phyloP scores from a whole-genome alignment of 1,140 invertebrate species.

The Drosophila sucinea region DNA sequence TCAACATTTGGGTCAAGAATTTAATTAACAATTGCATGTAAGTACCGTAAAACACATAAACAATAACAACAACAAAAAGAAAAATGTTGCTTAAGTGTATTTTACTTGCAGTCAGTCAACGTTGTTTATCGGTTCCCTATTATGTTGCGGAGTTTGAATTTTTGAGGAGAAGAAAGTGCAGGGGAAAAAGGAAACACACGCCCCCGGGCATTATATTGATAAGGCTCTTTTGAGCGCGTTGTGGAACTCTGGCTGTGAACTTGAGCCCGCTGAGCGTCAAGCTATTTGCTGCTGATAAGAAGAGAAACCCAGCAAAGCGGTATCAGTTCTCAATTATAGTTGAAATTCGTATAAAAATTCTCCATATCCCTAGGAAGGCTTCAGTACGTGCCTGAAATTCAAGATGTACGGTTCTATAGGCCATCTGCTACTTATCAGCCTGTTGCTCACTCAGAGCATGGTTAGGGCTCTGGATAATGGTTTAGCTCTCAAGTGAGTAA shows the following conservation, averaged over 20 bases:
- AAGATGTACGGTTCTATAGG: slow-evolving; percentile 33
- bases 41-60: slow-evolving; percentile 27
- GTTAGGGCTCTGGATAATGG: slow-evolving; percentile 89
- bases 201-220: slow-evolving; percentile 33
- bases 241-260: slow-evolving; percentile 33
- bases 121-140: not conserved
- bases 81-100: slow-evolving; percentile 19
- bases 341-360: slow-evolving; percentile 3
- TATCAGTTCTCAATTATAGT: slow-evolving; percentile 1
- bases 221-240: not conserved
- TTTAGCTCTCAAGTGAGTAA: slow-evolving; percentile 84
- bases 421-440: slow-evolving; percentile 15
- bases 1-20: slow-evolving; percentile 60
- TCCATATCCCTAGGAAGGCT: slow-evolving; percentile 3
- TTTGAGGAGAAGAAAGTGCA: not conserved
- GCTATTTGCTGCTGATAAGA: slow-evolving; percentile 19
- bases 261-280: slow-evolving; percentile 20
- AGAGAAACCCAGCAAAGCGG: slow-evolving; percentile 33
- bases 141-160: slow-evolving; percentile 3
- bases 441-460: slow-evolving; percentile 37
- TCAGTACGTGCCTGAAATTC: slow-evolving; percentile 16
- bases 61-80: not conserved
- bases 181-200: not conserved
- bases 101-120: slow-evolving; percentile 26
- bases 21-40: slow-evolving; percentile 38